These are phyloP conservation scores for Catagonus wagneri DNA, from an alignment of 2,113 vertebrate species.

Conservation along the genomic window DNA sequence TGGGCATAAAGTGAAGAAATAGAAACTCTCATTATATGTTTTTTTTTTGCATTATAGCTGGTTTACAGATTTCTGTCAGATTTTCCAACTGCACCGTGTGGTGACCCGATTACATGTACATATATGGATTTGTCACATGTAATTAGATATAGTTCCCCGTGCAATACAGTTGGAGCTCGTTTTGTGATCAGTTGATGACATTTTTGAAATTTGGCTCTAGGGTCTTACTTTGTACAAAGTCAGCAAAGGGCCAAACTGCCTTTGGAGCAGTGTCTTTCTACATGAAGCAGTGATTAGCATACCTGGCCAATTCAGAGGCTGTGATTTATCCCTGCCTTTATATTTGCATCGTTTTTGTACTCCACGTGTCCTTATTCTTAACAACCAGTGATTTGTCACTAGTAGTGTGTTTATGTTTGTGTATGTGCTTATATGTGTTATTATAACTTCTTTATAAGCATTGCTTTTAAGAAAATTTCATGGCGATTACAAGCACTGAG, in stretches of 20 bases:
- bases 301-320: neutral
- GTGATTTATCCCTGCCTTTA: neutral
- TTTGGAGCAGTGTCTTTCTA: neutral
- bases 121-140: no score
- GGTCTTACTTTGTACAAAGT: neutral
- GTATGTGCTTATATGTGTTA: neutral
- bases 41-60: no score
- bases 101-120: no score
- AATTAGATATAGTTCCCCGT: no score
- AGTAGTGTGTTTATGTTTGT: neutral
- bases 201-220: conserved; percentile 67
- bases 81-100: no score
- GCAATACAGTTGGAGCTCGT: no score
- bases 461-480: conserved; percentile 4
- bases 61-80: no score
- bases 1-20: conserved; percentile 55
- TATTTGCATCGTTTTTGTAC: neutral
- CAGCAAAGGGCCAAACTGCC: conserved; percentile 40
- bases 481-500: neutral
- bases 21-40: conserved; percentile 52
- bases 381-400: neutral
- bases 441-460: neutral
- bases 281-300: neutral
- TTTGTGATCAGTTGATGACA: conserved; percentile 30
- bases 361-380: neutral